These are phyloP conservation scores for Chrysolina americana DNA, from an alignment of 2,888 invertebrate species.

Conservation along the genomic window DNA sequence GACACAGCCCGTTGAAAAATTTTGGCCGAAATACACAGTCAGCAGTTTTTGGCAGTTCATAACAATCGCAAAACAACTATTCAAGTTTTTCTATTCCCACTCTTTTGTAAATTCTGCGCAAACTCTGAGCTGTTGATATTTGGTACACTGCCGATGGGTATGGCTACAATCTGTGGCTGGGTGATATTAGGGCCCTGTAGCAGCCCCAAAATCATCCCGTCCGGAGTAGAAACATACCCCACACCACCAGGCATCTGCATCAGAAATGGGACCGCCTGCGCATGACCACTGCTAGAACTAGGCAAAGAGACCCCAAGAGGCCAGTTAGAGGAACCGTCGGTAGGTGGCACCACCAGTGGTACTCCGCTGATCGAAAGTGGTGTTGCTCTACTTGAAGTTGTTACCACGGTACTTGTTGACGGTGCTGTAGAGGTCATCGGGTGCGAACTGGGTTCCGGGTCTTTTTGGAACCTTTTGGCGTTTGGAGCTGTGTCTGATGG, in stretches of 20 bases:
- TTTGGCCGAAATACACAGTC: not conserved
- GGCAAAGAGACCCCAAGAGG: not conserved
- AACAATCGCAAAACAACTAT: not conserved
- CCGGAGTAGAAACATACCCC: constrained; percentile 54
- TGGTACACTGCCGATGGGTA: constrained; percentile 44
- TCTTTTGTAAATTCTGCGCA: not conserved
- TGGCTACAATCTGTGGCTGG: constrained; percentile 54
- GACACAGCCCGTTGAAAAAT: not conserved
- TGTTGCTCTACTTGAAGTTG: constrained; percentile 25
- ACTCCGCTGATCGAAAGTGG: constrained; percentile 21
- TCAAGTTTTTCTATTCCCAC: not conserved
- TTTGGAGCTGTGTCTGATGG: not conserved
- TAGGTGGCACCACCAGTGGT: constrained; percentile 22
- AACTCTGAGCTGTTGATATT: not conserved
- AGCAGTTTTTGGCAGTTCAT: not conserved
- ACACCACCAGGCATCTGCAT: constrained; percentile 53
- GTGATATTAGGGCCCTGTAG: constrained; percentile 50
- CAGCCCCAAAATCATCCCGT: constrained; percentile 55
- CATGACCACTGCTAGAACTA: constrained; percentile 18
- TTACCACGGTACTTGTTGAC: not conserved
- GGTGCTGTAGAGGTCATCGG: not conserved
- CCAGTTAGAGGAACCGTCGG: not conserved
- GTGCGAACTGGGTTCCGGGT: not conserved
- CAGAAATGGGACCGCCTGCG: constrained; percentile 54
- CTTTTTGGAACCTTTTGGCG: not conserved